Conservation (phyloP, 2,888 invertebrate species). For the Iphiclides podalirius region DNA sequence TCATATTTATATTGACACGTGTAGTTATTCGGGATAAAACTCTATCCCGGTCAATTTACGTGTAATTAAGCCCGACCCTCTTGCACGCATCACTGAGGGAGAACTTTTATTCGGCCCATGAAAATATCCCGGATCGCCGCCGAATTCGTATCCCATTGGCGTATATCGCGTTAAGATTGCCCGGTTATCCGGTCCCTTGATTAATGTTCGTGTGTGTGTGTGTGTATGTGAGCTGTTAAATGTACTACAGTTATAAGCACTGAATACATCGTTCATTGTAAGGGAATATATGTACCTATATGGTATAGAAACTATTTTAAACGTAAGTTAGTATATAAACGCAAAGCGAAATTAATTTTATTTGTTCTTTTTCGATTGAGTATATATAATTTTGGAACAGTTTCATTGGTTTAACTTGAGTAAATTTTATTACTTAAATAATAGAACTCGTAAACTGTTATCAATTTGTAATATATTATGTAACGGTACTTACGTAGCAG, state of each 20-base stretch:
- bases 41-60: conserved; percentile 76
- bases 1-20: conserved; percentile 56
- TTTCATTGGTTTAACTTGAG: too few species aligned
- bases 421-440: too few species aligned
- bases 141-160: conserved; percentile 63
- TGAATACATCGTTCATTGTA: background rate
- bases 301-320: too few species aligned
- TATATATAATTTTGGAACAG: too few species aligned
- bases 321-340: too few species aligned
- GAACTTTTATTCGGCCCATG: conserved; percentile 72
- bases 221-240: conserved; percentile 28
- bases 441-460: too few species aligned
- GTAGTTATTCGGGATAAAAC: conserved; percentile 66
- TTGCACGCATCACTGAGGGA: conserved; percentile 59
- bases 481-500: too few species aligned
- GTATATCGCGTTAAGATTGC: conserved; percentile 55
- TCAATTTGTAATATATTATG: too few species aligned
- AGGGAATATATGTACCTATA: too few species aligned
- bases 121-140: conserved; percentile 57
- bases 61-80: conserved; percentile 79
- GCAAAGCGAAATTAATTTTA: too few species aligned
- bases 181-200: conserved; percentile 47
- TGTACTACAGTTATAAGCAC: background rate
- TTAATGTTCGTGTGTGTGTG: conserved; percentile 46
- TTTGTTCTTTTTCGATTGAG: too few species aligned